phyloP scores from a whole-genome alignment of 2,797 vertebrate genomes.

The Hippoglossus hippoglossus region DNA sequence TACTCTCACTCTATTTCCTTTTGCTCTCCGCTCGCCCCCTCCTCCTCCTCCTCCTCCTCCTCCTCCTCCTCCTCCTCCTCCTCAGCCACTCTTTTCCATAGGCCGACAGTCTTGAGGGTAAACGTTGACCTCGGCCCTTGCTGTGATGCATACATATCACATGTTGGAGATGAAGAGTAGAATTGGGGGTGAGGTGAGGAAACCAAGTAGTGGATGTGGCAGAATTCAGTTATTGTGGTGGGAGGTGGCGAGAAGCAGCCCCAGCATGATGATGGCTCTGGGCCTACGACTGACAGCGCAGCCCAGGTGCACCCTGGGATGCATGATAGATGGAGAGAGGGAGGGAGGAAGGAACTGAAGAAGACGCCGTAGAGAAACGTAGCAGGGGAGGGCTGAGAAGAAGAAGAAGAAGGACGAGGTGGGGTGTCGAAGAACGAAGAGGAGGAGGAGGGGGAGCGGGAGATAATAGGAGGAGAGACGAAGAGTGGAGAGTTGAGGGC shows the following conservation, averaged over 20 bases:
- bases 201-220: neutral
- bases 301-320: slow-evolving; percentile 68
- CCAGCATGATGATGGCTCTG: slow-evolving; percentile 65
- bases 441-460: neutral
- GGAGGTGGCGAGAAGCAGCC: slow-evolving; percentile 62
- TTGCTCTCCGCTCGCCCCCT: slow-evolving; percentile 21
- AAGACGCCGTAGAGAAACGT: slow-evolving; percentile 12
- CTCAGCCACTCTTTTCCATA: neutral
- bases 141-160: neutral
- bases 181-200: slow-evolving; percentile 25
- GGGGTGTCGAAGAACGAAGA: slow-evolving; percentile 11
- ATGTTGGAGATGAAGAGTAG: slow-evolving; percentile 24
- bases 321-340: slow-evolving; percentile 32
- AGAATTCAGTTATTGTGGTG: slow-evolving; percentile 31
- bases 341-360: slow-evolving; percentile 16
- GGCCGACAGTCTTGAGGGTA: slow-evolving; percentile 13
- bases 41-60: slow-evolving; percentile 19
- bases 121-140: slow-evolving; percentile 25
- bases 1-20: slow-evolving; percentile 53
- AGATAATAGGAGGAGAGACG: slow-evolving; percentile 24
- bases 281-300: slow-evolving; percentile 55
- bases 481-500: slow-evolving; percentile 33
- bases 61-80: slow-evolving; percentile 11
- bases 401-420: slow-evolving; percentile 7
- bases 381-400: neutral